Base-by-base conservation (phyloP, 2,888 invertebrate genomes). In the Cryptus armator region DNA sequence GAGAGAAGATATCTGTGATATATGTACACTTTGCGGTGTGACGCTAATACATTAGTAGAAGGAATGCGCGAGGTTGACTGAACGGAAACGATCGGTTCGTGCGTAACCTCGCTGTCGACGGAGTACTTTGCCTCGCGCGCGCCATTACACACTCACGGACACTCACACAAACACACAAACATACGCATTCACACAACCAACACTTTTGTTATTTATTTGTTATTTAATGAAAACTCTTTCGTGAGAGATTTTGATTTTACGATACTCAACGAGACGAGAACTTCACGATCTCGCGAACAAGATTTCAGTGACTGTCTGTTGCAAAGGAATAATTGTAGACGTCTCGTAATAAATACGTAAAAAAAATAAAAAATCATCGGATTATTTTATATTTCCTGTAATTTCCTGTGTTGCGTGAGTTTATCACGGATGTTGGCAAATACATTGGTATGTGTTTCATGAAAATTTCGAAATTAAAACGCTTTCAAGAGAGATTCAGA, bases 1-100 rank as follows among this genome's bases (percentile, higher is more conserved):
- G 75, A 37, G 71, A 71, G 70, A 79, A 79, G 74, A 82, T 85
- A 82, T 85, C 85, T 85, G 85, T 85, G 85, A 85, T 85, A 85
- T 85, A 78, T 76, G 79, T 85, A 82, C 75, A 67, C 66, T 32
- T 51, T 48, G 43, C 19, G 67, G 68, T 67, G 76, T 46, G 56
- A 66, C 71, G 78, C 75, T 78, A 79, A 75, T 82, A 74, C 24
- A 76, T 82, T 82, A 76, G 81, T 64, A 53, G 56, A 81, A 59
- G 56, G 79, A 82, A 81, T 74, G 66, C 53, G 70, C 81, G 84
- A 85, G 84, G 81, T 74, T 79, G 84, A 74, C 64, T 70, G 66
- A 77, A 75, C 81, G 84, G 84, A 84, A 75, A 59, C 43, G 44
- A 24, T 75, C 74, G 53, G 72, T 16, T 48, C 32, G 37, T 19